These are phyloP conservation scores for Eristalis pertinax DNA, from an alignment of 2,888 invertebrate genomes.

Conservation along the genomic window DNA sequence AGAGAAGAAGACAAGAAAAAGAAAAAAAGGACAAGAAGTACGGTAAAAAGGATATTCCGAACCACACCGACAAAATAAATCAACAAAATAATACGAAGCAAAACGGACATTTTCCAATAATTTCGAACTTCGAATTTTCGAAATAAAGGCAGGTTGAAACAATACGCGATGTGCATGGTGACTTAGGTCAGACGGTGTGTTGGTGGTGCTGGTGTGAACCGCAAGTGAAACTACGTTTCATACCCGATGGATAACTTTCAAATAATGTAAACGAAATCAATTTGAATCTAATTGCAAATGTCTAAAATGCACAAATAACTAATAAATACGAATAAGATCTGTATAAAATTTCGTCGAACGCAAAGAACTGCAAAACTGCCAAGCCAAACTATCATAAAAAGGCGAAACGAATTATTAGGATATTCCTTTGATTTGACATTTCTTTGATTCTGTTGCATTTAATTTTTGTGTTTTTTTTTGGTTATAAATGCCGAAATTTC, in stretches of 20 bases:
- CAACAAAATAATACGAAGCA: background rate
- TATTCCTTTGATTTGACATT: background rate
- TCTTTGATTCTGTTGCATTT: background rate
- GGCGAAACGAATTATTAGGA: background rate
- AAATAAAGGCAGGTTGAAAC: slow-evolving; percentile 35
- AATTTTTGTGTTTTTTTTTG: slow-evolving; percentile 3
- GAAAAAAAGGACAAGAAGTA: background rate
- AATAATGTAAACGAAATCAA: background rate
- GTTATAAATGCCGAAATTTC: slow-evolving; percentile 74
- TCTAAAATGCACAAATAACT: slow-evolving; percentile 10
- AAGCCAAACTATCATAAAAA: background rate
- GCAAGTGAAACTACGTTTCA: slow-evolving; percentile 46
- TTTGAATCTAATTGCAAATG: background rate
- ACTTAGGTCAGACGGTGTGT: slow-evolving; percentile 37
- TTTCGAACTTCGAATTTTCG: slow-evolving; percentile 62
- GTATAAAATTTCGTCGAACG: background rate
- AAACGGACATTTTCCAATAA: slow-evolving; percentile 52
- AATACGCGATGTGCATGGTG: background rate
- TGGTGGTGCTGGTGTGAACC: slow-evolving; percentile 46
- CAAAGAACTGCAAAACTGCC: background rate
- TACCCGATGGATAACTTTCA: slow-evolving; percentile 24
- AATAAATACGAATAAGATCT: background rate
- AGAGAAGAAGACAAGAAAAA: background rate
- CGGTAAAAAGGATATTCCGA: slow-evolving; percentile 28
- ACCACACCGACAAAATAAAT: slow-evolving; percentile 2